Evolutionary conservation across 2,888 invertebrate species (phyloP).

Genomic region (Nymphalis urticae): DNA sequence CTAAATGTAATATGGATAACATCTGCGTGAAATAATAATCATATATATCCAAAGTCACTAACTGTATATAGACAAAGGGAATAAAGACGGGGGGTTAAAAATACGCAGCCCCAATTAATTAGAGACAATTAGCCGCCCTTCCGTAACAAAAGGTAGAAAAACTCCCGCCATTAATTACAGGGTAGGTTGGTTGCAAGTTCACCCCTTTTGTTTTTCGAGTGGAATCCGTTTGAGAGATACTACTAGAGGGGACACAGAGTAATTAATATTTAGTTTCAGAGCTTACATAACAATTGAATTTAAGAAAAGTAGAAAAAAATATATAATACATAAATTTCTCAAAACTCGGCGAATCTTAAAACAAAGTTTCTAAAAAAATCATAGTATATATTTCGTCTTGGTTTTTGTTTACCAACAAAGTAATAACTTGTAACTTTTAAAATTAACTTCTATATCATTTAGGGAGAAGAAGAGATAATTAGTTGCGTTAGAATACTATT

Average conservation of each 20-base stretch:
- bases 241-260: conserved; percentile 10
- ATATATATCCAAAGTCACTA: not conserved
- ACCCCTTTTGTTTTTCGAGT: conserved; percentile 62
- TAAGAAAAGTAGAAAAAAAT: not conserved
- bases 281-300: too few species aligned
- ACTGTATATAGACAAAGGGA: conserved; percentile 36
- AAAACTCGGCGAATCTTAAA: too few species aligned
- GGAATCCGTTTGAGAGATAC: conserved; percentile 51
- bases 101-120: conserved; percentile 77
- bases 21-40: not conserved
- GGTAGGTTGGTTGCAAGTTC: conserved; percentile 48
- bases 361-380: too few species aligned
- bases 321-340: not conserved
- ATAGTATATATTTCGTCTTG: too few species aligned
- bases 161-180: conserved; percentile 76
- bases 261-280: not conserved
- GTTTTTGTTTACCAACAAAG: too few species aligned
- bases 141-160: conserved; percentile 79
- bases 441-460: too few species aligned
- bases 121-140: conserved; percentile 78
- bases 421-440: too few species aligned
- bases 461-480: too few species aligned
- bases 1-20: not conserved
- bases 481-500: too few species aligned
- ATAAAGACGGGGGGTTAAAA: conserved; percentile 60